Evolutionary conservation across 2,888 invertebrate species (phyloP), one percentile per base, ranked within the genome.

Genomic region (Idaea straminata): DNA sequence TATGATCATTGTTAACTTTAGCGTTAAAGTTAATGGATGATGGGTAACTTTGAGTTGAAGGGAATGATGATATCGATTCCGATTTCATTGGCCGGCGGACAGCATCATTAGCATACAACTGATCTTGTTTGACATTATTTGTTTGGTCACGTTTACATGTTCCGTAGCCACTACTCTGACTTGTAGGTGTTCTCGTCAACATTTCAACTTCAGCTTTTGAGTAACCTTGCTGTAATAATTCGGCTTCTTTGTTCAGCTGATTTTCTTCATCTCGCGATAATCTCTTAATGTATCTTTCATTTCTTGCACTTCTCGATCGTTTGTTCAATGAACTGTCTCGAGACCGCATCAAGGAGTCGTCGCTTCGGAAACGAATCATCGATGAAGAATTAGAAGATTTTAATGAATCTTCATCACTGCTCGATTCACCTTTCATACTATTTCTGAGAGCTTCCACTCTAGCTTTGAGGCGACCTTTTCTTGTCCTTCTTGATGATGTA

Each of bases 261-360:
- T 90, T 88, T 78, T 95, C 95, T 57, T 96, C 96, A 73, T 96
- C 96, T 66, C 95, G 93, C 15, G 96, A 96, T 72, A 96, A 85
- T 64, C 97, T 93, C 79, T 96, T 96, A 65, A 96, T 95, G 79
- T 97, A 96, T 64, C 97, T 93, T 82, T 97, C 97, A 64, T 96
- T 97, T 75, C 97, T 93, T 0, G 97, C 96, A 35, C 95, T 94
- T 65, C 97, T 92, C 36, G 96, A 95, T 77, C 94, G 94, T 73
- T 95, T 94, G 79, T 93, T 95, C 59, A 94, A 85, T 0, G 94
- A 94, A 66, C 93, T 93, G 67, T 93, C 94, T 36, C 94, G 94
- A 58, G 94, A 93, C 66, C 93, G 93, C 78, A 94, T 94, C 65
- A 95, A 87, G 69, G 95, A 95, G 73, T 96, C 96, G 72, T 96